phyloP scores from a whole-genome alignment of 2,113 vertebrate genomes.

The Martes martes region DNA sequence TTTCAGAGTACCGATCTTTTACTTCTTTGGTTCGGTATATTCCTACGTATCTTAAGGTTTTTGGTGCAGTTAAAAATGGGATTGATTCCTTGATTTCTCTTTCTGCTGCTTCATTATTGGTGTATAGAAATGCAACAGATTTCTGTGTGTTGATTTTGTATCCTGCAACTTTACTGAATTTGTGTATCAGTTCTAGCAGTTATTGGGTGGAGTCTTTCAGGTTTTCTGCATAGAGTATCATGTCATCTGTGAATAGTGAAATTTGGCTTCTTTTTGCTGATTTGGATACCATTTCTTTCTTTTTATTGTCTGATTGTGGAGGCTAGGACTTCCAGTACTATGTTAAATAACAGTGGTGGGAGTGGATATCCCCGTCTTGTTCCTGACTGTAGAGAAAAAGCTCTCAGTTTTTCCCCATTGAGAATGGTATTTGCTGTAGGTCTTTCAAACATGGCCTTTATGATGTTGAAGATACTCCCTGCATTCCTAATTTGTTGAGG shows the following conservation, averaged over 20 bases:
- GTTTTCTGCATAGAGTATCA: not conserved
- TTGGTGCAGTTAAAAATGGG: not conserved
- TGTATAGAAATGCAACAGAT: not conserved
- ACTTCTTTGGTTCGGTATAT: no score
- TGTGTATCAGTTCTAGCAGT: not conserved
- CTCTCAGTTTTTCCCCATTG: not conserved
- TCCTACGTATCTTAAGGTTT: no score
- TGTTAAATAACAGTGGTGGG: not conserved
- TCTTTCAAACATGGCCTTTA: not conserved
- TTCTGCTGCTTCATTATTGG: not conserved
- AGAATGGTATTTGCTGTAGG: not conserved
- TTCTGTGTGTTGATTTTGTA: not conserved
- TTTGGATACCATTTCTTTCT: not conserved
- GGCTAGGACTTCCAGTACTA: not conserved
- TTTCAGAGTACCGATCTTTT: no score
- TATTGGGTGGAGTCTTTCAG: not conserved
- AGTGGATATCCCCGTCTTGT: not conserved
- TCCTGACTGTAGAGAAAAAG: not conserved
- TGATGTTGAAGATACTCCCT: not conserved
- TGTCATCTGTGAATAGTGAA: not conserved
- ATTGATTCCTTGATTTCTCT: not conserved
- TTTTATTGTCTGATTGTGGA: not conserved
- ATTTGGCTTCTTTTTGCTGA: not conserved
- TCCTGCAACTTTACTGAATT: not conserved
- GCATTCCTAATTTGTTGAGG: not conserved